Evolutionary conservation across 2,888 invertebrate species (phyloP), one percentile per base, ranked within the genome.

Genomic region (Cordilura impudica): DNA sequence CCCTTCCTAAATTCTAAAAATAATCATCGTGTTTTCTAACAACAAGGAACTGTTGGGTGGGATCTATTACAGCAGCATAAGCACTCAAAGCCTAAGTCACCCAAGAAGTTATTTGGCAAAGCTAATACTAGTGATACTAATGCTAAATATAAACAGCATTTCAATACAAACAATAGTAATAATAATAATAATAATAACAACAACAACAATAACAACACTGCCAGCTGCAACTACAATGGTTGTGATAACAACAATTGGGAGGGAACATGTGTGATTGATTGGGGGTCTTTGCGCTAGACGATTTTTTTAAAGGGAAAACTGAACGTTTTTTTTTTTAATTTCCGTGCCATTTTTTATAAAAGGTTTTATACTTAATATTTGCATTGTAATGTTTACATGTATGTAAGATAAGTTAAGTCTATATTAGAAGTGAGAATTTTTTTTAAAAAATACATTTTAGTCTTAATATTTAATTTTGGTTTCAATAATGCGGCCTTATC

Each of bases 1-100:
- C 94, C 94, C 18, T 93, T 93, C 80, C 81, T 89, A 81, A 85
- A 83, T 47, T 69, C 82, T n/a, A 81, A 75, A 87, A 86, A 83
- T 54, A 85, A 85, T 74, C 84, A 84, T 73, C 84, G 85, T 73
- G 86, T 84, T 88, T 88, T 88, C 87, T 88, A 88, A 88, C 88
- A 87, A 86, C 84, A 87, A 87, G 87, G 87, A 81, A 87, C 87
- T 72, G 85, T 87, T 82, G 88, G 87, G 83, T 87, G 87, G 87
- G 88, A 87, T 81, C 79, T 88, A 81, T 84, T 85, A 75, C 82
- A 83, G 61, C 80, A 80, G 43, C 84, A 83, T 83, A 84, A 83
- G 49, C 45, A 63, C 10, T 63, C 31, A 35, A 47, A 43, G 71
- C 63, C 56, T 56, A 56, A 73, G 80, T 84, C 84, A 78, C 81